Evolutionary conservation across 2,113 vertebrate genomes (phyloP), one percentile per base, ranked within the genome.

Genomic region (Diglossa brunneiventris): DNA sequence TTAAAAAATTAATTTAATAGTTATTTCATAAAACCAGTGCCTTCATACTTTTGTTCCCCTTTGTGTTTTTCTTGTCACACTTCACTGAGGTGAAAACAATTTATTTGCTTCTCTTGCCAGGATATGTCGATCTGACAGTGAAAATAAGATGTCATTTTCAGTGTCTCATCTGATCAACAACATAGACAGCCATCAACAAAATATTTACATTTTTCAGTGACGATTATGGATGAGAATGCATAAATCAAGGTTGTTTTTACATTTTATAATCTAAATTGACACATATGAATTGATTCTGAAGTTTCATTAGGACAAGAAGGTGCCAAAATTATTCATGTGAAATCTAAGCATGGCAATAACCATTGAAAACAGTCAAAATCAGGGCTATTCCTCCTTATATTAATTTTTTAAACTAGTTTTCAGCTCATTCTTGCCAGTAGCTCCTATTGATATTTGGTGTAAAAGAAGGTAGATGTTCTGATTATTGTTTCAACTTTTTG

Each of bases 161-260:
- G 47, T 81, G 35, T 90, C 90, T 90, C 33, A 70, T 92, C 83
- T 90, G 82, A 95, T 95, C 67, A 91, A 95, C 89, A 92, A 41
- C 58, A 58, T 15, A 94, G 92, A 92, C 95, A 97, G 74, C 75
- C 50, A 95, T 96, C 89, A 95, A 87, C 84, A 96, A 95, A 90
- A 95, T 92, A 91, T 95, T 95, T 96, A 95, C 75, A 76, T 80
- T 87, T 92, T 91, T 42, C 70, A 79, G 74, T 70, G 84, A 91
- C 91, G 70, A 94, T 97, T 96, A 96, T 94, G 93, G 63, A 91
- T 95, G 94, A 85, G 59, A 87, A 94, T 85, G 74, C 70, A 92
- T 96, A 90, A 89, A 95, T 95, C 87, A 80, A 90, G 26, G 50
- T 33, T 83, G 50, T 26, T 91, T 91, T 91, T 89, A 79, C 37